phyloP scores from a whole-genome alignment of 2,797 vertebrate species.

The Malacoraja senta region DNA sequence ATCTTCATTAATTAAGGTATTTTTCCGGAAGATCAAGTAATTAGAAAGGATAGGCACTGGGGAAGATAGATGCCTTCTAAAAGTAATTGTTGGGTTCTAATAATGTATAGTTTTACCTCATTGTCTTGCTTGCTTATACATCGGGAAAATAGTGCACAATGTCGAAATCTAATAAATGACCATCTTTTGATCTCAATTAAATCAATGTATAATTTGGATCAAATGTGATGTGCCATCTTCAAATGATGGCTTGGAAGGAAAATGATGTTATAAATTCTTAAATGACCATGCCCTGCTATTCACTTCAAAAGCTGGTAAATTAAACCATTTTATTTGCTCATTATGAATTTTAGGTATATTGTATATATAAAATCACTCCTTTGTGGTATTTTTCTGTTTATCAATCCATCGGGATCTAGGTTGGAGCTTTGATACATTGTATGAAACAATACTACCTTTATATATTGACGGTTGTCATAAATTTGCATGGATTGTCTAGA shows the following conservation, averaged over 20 bases:
- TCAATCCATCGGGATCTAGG: neutral
- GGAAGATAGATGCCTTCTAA: neutral
- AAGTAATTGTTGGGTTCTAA: neutral
- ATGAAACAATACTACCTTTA: neutral
- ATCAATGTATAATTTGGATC: neutral
- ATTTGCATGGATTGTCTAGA: constrained; percentile 9
- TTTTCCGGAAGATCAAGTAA: constrained; percentile 2
- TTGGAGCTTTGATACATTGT: neutral
- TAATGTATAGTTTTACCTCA: neutral
- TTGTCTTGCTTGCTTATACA: neutral
- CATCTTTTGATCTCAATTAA: neutral
- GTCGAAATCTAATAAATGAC: neutral
- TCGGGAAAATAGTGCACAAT: neutral
- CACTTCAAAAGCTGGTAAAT: neutral
- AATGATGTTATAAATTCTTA: neutral
- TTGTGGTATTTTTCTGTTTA: constrained; percentile 21
- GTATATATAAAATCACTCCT: neutral
- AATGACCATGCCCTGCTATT: neutral
- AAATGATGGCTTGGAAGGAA: neutral
- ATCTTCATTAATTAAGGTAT: constrained; percentile 9
- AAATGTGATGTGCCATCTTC: neutral
- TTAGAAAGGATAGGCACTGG: neutral
- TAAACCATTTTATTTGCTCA: neutral
- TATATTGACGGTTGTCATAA: constrained; percentile 9
- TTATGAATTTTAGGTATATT: neutral